A percentile compares a stretch with the other conserved stretches of the same genome.
phyloP scores from a whole-genome alignment of 2,113 vertebrate species.

The Eubucco bourcierii region DNA sequence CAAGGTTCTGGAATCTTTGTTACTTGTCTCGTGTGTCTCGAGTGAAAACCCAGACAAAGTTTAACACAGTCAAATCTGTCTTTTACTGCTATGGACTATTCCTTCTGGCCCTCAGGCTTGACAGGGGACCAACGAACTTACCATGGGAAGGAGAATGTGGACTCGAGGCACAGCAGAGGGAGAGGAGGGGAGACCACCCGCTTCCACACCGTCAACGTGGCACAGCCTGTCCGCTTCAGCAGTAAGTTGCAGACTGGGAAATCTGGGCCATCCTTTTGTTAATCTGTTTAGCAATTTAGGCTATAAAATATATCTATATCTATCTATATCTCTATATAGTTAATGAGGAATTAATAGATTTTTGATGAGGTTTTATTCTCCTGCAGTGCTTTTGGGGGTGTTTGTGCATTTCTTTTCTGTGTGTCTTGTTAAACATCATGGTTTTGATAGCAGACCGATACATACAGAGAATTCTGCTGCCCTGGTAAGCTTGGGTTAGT shows the following conservation, averaged over 20 bases:
- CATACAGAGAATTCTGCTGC: background rate
- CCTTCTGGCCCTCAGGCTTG: constrained; percentile 73
- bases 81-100: background rate
- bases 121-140: constrained; percentile 84
- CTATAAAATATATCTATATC: no score
- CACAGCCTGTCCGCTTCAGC: constrained; percentile 93
- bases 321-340: no score
- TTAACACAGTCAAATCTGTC: background rate
- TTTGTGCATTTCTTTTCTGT: background rate
- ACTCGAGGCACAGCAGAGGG: constrained; percentile 68
- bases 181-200: constrained; percentile 74
- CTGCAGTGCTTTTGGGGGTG: background rate
- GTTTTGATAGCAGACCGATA: background rate
- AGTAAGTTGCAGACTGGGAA: constrained; percentile 86
- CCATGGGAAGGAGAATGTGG: constrained; percentile 83
- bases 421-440: background rate
- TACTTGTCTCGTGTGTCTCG: background rate
- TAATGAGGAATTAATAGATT: background rate
- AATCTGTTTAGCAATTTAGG: background rate
- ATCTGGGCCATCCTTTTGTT: background rate
- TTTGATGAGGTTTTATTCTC: background rate
- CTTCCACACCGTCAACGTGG: constrained; percentile 81
- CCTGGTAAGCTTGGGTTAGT: background rate
- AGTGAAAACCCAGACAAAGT: background rate
- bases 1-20: background rate